Evolutionary conservation across 2,113 vertebrate species (phyloP).

Genomic region (Sander vitreus): DNA sequence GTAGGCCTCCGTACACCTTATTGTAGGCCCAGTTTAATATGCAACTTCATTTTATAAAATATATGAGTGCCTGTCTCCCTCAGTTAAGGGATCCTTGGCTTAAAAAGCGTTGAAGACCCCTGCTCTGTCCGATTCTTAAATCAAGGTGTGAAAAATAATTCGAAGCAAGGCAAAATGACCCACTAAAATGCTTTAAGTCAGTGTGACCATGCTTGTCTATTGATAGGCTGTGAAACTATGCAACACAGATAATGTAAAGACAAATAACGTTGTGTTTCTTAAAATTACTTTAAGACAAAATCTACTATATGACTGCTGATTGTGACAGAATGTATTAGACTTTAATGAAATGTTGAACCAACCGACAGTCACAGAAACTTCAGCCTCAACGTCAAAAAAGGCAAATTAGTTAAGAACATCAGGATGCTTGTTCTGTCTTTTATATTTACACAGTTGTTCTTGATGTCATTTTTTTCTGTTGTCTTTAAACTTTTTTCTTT

Average conservation of each 20-base stretch:
- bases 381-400: too few species aligned
- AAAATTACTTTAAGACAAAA: background rate
- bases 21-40: too few species aligned
- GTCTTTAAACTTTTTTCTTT: too few species aligned
- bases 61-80: too few species aligned
- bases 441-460: too few species aligned
- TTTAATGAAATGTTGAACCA: background rate
- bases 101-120: too few species aligned
- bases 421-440: too few species aligned
- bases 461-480: too few species aligned
- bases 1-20: too few species aligned
- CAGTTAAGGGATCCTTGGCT: too few species aligned
- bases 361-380: background rate
- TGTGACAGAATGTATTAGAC: background rate
- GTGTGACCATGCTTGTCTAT: conserved; percentile 19
- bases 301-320: background rate
- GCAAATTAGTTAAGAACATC: background rate
- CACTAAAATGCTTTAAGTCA: conserved; percentile 10
- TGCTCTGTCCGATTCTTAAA: too few species aligned
- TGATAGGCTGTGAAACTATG: conserved; percentile 33
- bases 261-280: background rate
- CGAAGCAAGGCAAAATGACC: background rate
- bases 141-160: background rate
- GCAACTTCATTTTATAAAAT: too few species aligned
- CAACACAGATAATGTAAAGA: background rate